Percentiles rank a stretch among this genome's conserved stretches.
phyloP scores from a whole-genome alignment of 2,113 vertebrate species.

The Austrofundulus limnaeus region DNA sequence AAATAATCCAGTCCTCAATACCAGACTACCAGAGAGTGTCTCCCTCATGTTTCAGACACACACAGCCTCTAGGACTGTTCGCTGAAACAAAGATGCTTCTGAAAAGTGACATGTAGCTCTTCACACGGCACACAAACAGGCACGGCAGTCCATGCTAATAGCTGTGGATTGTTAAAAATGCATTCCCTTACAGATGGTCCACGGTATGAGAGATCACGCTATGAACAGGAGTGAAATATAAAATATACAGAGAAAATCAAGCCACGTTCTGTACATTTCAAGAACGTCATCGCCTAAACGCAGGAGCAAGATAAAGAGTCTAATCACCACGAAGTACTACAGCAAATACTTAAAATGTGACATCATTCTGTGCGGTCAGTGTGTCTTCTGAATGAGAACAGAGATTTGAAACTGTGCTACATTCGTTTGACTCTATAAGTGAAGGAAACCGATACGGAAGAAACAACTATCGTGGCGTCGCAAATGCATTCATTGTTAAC shows the following conservation, averaged over 20 bases:
- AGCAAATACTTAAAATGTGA: conserved; percentile 51
- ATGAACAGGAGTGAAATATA: too few relatives aligned
- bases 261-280: conserved; percentile 17
- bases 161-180: neutral
- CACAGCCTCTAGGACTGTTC: conserved; percentile 5
- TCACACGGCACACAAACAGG: conserved; percentile 21
- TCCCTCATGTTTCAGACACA: conserved; percentile 10
- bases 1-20: too few relatives aligned
- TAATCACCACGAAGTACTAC: conserved; percentile 17
- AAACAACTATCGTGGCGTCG: conserved; percentile 6
- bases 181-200: neutral
- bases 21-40: neutral
- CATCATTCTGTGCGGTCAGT: conserved; percentile 56
- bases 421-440: conserved; percentile 20
- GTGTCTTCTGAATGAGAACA: conserved; percentile 32
- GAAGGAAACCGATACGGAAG: conserved; percentile 21
- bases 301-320: conserved; percentile 19
- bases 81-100: conserved; percentile 25
- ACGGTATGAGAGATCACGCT: conserved; percentile 3
- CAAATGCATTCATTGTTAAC: conserved; percentile 31
- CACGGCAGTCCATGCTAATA: conserved; percentile 31
- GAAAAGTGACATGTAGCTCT: conserved; percentile 20
- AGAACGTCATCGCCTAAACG: conserved; percentile 14
- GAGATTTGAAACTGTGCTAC: conserved; percentile 30
- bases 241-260: neutral